Conservation (phyloP, 2,888 invertebrate genomes). For the Limnephilus auricula region DNA sequence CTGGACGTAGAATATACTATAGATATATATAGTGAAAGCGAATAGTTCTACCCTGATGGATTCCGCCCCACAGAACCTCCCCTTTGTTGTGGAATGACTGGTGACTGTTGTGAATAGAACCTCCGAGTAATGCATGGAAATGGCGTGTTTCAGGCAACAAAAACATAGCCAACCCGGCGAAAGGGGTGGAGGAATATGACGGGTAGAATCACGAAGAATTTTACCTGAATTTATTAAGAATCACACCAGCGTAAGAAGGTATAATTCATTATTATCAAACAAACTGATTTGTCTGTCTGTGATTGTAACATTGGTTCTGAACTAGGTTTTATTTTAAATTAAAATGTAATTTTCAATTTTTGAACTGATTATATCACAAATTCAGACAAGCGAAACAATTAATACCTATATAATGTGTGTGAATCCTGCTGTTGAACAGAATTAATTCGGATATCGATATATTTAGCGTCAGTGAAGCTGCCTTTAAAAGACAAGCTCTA, state of each 20-base stretch:
- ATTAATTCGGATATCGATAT: no score
- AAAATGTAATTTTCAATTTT: no score
- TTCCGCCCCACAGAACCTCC: slow-evolving; percentile 2
- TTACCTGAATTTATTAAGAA: background rate
- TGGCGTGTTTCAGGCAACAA: background rate
- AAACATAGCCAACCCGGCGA: background rate
- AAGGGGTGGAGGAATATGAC: background rate
- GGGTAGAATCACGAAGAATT: background rate
- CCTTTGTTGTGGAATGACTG: slow-evolving; percentile 26
- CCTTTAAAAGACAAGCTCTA: no score
- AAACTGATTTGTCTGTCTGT: no score
- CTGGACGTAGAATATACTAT: background rate
- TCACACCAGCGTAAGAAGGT: background rate
- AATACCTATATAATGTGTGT: no score
- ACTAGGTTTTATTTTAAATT: no score
- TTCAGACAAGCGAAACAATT: no score
- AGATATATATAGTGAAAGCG: background rate
- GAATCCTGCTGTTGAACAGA: no score
- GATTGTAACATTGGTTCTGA: no score
- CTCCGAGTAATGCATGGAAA: slow-evolving; percentile 5
- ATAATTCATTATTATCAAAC: background rate
- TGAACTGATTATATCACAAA: no score
- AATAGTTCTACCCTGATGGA: slow-evolving; percentile 2
- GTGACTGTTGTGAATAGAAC: slow-evolving; percentile 15
- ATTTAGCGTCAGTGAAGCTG: no score